Base-by-base conservation (phyloP, 1,140 invertebrate species). In the Drosophila ercepeae region DNA sequence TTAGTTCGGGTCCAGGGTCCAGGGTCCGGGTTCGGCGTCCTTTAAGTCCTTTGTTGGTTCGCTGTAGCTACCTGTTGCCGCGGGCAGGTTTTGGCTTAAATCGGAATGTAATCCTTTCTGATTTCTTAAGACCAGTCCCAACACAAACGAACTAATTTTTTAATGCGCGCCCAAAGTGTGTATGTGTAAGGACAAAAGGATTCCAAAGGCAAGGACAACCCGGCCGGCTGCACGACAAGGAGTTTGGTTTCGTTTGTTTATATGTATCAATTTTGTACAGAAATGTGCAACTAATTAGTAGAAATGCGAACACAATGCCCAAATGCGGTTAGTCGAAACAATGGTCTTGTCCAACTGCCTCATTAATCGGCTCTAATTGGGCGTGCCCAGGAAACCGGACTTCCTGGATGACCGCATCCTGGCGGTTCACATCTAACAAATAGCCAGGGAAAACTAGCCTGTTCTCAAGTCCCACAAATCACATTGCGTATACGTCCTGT, bases 201-300 rank as follows among this genome's bases (percentile, higher is more conserved):
- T 32, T 16, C 16, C 42, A 32, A 16, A 29, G 29, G 16, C 19
- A 48, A 53, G 46, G 44, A 60, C 46, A 52, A 45, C 54, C 36
- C 13, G 36, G 64, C 55, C 59, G 58, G 59, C 61, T 63, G 71
- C 16, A 29, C n/a, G 7, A 48, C 7, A 8, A 11, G 3, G 8
- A 48, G 44, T 36, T 69, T 42, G 16, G 18, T 46, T 18, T 25
- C 25, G 25, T 14, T 32, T 29, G 48, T 42, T 13, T 41, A 4
- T 60, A 18, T 14, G n/a, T n/a, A n/a, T n/a, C 14, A 36, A 7
- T 13, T 36, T 11, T 36, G 36, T 13, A 39, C 13, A 23, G 18
- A 42, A 34, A 50, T 60, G 59, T 72, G 57, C 54, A 84, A 69
- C 81, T 84, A 84, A 84, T 84, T 84, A 84, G 76, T 61, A 48